Conservation (phyloP, 2,797 vertebrate genomes). For the Xenops minutus region DNA sequence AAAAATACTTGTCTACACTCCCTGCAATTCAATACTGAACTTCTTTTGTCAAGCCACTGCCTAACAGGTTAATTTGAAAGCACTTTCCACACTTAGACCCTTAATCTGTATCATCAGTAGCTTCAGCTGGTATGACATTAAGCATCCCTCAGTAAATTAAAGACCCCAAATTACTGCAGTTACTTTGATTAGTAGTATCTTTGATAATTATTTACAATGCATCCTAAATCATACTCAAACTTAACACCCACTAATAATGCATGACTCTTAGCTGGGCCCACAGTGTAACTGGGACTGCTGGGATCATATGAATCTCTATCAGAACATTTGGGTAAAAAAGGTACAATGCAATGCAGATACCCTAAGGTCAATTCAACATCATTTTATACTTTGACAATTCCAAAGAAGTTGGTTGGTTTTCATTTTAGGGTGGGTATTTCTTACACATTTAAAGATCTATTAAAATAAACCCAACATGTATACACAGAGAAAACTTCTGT, state of each 20-base stretch:
- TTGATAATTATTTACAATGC: background rate
- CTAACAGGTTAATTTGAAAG: background rate
- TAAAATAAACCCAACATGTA: background rate
- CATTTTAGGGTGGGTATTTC: background rate
- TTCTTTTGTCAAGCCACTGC: background rate
- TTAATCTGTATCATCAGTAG: background rate
- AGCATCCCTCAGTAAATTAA: background rate
- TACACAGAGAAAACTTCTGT: background rate
- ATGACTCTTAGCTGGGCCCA: background rate
- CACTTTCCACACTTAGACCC: background rate
- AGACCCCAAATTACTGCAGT: background rate
- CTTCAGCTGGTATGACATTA: background rate
- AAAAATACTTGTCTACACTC: background rate
- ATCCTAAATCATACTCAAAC: background rate
- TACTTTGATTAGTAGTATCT: background rate
- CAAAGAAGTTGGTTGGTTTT: fast-evolving
- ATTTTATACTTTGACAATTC: background rate
- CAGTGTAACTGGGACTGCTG: background rate
- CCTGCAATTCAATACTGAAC: background rate
- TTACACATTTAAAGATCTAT: background rate
- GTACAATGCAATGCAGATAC: background rate
- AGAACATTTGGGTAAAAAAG: background rate
- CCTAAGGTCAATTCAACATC: background rate
- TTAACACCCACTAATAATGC: background rate
- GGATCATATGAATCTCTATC: background rate